Evolutionary conservation across 2,888 invertebrate species (phyloP).

Genomic region (Zonitis immaculata): DNA sequence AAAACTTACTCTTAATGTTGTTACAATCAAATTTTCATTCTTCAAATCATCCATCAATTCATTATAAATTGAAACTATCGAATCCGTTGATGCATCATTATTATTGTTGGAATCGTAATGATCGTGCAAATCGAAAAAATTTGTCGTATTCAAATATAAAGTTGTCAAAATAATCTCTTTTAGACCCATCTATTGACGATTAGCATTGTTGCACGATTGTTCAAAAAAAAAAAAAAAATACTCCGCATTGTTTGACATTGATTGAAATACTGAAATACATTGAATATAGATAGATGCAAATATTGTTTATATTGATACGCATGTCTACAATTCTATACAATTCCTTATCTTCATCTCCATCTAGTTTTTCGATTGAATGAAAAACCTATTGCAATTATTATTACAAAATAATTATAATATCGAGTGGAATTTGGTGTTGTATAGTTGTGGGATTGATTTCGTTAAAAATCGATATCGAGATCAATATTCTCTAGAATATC

Average conservation of each 20-base stretch:
- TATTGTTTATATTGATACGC: not conserved
- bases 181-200: constrained; percentile 21
- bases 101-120: not conserved
- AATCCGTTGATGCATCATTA: not conserved
- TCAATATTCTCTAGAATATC: no score
- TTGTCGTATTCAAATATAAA: constrained; percentile 27
- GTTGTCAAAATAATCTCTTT: constrained; percentile 23
- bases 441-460: no score
- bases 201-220: constrained; percentile 2
- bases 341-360: no score
- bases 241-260: not conserved
- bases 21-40: constrained; percentile 26
- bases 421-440: no score
- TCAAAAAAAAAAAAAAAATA: not conserved
- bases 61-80: not conserved
- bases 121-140: constrained; percentile 1
- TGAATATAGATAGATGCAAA: not conserved
- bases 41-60: constrained; percentile 24
- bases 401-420: no score
- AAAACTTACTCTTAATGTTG: constrained; percentile 25
- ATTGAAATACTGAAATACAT: not conserved
- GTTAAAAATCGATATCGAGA: no score
- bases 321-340: no score
- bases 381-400: no score
- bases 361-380: no score